These are phyloP conservation scores for Drosophila tsacasi DNA, from an alignment of 1,140 invertebrate genomes.

Conservation along the genomic window DNA sequence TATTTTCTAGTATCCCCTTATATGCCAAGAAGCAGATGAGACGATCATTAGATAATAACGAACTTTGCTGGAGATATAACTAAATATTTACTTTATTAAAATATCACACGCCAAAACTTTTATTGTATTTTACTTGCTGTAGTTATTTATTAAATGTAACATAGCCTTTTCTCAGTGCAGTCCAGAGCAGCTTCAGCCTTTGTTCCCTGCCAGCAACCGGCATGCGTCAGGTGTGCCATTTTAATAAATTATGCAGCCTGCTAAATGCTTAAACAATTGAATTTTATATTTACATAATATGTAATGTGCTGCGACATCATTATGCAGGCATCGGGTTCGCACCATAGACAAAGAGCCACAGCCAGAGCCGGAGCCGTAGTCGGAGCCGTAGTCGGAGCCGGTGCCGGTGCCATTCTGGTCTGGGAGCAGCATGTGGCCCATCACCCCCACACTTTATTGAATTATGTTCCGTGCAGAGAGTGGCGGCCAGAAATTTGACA, in stretches of 20 bases:
- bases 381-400: neutral
- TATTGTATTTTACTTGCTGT: neutral
- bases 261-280: slow-evolving; percentile 84
- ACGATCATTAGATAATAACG: too few relatives aligned
- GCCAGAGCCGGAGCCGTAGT: neutral
- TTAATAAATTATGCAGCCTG: slow-evolving; percentile 84
- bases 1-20: too few relatives aligned
- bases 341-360: slow-evolving; percentile 4
- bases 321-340: slow-evolving; percentile 56
- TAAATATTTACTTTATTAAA: too few relatives aligned
- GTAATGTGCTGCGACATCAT: slow-evolving; percentile 83
- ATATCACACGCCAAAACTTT: too few relatives aligned
- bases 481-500: slow-evolving; percentile 71
- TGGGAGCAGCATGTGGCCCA: slow-evolving; percentile 40
- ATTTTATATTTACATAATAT: slow-evolving; percentile 84
- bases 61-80: too few relatives aligned
- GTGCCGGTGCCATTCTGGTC: neutral
- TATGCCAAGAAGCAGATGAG: neutral
- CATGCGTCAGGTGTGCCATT: slow-evolving; percentile 83
- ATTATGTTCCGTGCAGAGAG: slow-evolving; percentile 62
- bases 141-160: neutral
- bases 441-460: slow-evolving; percentile 62
- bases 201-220: slow-evolving; percentile 58
- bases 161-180: slow-evolving; percentile 1
- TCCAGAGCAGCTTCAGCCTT: slow-evolving; percentile 30